These are phyloP conservation scores for Frankliniella fusca DNA, from an alignment of 2,888 invertebrate species.

Conservation along the genomic window DNA sequence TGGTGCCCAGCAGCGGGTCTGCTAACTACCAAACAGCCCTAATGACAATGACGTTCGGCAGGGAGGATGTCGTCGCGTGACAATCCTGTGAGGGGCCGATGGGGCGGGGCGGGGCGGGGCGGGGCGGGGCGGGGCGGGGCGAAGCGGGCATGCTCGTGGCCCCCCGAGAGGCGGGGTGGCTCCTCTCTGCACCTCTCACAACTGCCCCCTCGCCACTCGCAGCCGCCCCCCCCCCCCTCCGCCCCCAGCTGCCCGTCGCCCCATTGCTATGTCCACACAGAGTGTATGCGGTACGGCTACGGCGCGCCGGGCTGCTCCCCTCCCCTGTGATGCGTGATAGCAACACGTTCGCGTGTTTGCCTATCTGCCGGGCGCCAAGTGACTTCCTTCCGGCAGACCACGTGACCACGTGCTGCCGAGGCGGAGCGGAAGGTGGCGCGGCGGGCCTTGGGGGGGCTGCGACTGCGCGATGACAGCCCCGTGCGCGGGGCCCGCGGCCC, in stretches of 20 bases:
- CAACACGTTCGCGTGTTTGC: conserved; percentile 24
- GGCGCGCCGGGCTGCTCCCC: not conserved
- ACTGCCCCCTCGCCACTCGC: too few relatives aligned
- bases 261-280: too few relatives aligned
- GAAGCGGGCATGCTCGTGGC: not conserved
- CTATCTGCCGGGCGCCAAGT: conserved; percentile 23
- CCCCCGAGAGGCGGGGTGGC: not conserved
- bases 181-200: not conserved
- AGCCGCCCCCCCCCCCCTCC: too few relatives aligned
- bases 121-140: not conserved
- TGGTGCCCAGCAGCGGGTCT: not conserved
- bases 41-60: not conserved
- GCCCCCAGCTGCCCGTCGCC: too few relatives aligned
- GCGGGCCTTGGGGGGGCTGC: not conserved
- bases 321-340: not conserved
- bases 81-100: not conserved
- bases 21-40: conserved; percentile 4
- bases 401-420: not conserved
- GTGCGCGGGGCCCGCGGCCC: not conserved
- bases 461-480: not conserved
- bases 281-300: not conserved
- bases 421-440: not conserved
- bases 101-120: too few relatives aligned
- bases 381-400: not conserved
- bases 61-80: not conserved